Conservation (phyloP, 1,140 invertebrate species). For the Penaeus indicus region DNA sequence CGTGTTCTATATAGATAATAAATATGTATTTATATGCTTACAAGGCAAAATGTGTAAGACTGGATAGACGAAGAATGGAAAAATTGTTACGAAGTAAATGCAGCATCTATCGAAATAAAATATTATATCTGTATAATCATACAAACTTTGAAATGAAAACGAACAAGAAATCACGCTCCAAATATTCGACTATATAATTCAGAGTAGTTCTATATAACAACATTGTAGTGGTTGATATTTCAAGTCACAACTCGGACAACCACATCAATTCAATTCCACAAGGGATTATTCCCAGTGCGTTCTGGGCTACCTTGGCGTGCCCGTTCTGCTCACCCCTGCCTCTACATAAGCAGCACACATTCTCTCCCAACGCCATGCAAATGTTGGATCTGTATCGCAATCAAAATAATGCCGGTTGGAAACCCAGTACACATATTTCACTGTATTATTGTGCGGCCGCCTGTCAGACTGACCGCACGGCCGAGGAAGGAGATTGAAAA, state of each 20-base stretch:
- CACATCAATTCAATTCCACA: slow-evolving; percentile 65
- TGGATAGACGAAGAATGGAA: too few species aligned
- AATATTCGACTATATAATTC: background rate
- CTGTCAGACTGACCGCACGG: slow-evolving; percentile 62
- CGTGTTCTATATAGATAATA: background rate
- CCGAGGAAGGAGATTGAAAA: slow-evolving; percentile 62
- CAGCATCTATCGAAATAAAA: too few species aligned
- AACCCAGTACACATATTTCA: slow-evolving; percentile 63
- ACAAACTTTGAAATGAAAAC: too few species aligned
- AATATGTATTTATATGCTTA: background rate
- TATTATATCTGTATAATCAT: too few species aligned
- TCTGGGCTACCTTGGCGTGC: too few species aligned
- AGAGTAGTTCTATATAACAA: slow-evolving; percentile 41
- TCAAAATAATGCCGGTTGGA: slow-evolving; percentile 63
- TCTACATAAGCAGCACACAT: slow-evolving; percentile 59
- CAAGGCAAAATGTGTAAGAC: background rate
- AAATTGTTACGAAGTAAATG: too few species aligned
- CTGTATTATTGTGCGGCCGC: slow-evolving; percentile 64
- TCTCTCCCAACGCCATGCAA: slow-evolving; percentile 58
- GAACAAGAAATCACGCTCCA: too few species aligned
- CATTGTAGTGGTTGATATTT: slow-evolving; percentile 62
- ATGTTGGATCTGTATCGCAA: slow-evolving; percentile 63
- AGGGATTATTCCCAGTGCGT: slow-evolving; percentile 50
- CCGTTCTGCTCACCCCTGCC: slow-evolving; percentile 29
- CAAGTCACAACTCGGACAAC: slow-evolving; percentile 62